Evolutionary conservation across 2,797 vertebrate species (phyloP), one percentile per base, ranked within the genome.

Genomic region (Enteromius anoplus): DNA sequence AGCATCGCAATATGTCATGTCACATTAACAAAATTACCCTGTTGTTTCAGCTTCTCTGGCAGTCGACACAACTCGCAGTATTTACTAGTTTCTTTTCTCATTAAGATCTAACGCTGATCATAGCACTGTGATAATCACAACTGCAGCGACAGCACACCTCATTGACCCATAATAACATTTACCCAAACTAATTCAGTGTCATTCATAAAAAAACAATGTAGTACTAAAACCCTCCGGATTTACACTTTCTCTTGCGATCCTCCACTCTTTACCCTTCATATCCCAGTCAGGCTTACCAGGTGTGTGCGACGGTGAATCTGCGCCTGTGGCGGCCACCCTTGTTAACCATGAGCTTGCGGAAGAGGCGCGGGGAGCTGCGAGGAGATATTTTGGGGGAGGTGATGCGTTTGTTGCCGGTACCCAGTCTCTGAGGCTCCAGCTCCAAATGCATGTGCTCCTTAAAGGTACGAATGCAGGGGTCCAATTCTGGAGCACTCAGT

Each of bases 391-490:
- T 98, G 0, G 98, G 98, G 77, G 98, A 99, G 1, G 97, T 96
- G 86, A 95, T 96, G 78, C 96, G 95, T 91, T 89, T 93, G n/a
- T 92, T 93, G 47, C 92, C 92, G 19, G 86, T 95, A 0, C 95
- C 89, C 85, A 96, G 92, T 88, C 95, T 96, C 47, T 97, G 96
- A 62, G 97, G 96, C 94, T 98, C 97, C 71, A 99, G 96, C 91
- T 99, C 98, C 86, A 99, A 93, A 91, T 97, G 97, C 97, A 99
- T 98, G 90, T 99, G 98, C 88, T 99, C 98, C 92, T 98, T 98
- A 92, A 99, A 99, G 73, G 97, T 99, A 89, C 95, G 95, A 86
- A 99, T 99, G 95, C 95, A 98, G 70, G 97, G 89, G 91, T 99
- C 98, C 65, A 94, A 89, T 81, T 99, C 98, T 0, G 94, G 92